Evolutionary conservation across 2,113 vertebrate species (phyloP).

Genomic region (Calypte anna): DNA sequence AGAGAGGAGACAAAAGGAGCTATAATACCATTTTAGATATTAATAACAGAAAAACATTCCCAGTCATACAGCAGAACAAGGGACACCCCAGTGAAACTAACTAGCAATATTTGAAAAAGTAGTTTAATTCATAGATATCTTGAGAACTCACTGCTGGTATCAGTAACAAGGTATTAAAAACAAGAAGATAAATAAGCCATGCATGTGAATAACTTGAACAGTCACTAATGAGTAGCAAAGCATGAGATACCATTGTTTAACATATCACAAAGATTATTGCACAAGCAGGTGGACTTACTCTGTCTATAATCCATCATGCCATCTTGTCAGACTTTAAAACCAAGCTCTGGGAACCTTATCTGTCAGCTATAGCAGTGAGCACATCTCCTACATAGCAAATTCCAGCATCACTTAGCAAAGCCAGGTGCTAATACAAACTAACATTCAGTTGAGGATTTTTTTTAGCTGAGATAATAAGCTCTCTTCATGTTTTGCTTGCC

Average conservation of each 20-base stretch:
- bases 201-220: background rate
- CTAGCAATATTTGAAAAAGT: background rate
- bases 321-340: slow-evolving; percentile 32
- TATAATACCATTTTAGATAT: background rate
- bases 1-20: background rate
- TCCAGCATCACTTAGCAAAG: background rate
- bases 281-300: background rate
- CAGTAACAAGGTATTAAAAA: background rate
- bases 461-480: background rate
- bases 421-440: background rate
- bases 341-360: background rate
- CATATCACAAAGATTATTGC: background rate
- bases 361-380: background rate
- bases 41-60: background rate
- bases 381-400: background rate
- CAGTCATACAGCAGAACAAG: background rate
- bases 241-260: background rate
- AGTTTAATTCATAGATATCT: background rate
- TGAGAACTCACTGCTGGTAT: background rate
- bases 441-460: background rate
- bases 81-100: background rate
- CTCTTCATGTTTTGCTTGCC: background rate
- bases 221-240: background rate
- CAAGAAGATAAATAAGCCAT: background rate
- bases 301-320: background rate